Conservation (phyloP, 2,797 vertebrate genomes). For the Enteromius radiatus region DNA sequence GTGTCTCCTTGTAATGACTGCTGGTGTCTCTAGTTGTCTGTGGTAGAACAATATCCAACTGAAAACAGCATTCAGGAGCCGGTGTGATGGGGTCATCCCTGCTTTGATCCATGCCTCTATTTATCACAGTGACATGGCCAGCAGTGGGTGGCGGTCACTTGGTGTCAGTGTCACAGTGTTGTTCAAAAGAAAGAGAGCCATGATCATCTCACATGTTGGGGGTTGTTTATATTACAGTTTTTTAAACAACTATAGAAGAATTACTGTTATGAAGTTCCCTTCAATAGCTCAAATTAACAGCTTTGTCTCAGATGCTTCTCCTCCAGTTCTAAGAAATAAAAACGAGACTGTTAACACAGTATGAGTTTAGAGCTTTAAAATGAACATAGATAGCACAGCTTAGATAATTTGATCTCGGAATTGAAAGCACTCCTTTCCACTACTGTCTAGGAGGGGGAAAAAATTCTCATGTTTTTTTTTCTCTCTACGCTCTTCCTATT, state of each 20-base stretch:
- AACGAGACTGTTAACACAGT: background rate
- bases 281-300: background rate
- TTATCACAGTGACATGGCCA: conserved; percentile 60
- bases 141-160: conserved; percentile 53
- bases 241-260: background rate
- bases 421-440: background rate
- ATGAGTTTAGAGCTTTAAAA: background rate
- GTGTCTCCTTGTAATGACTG: background rate
- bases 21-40: background rate
- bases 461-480: background rate
- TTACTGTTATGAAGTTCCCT: background rate
- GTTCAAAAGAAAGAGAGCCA: conserved; percentile 14
- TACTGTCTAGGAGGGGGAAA: background rate
- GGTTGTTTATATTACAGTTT: background rate
- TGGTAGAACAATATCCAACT: conserved; percentile 12
- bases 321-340: background rate
- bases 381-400: background rate
- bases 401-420: background rate
- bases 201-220: background rate
- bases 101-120: conserved; percentile 68
- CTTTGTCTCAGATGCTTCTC: background rate
- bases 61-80: conserved; percentile 22
- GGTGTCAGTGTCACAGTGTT: background rate
- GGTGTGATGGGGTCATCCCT: conserved; percentile 62
- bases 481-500: background rate